These are phyloP conservation scores for Contarinia nasturtii DNA, from an alignment of 1,140 invertebrate genomes.

Conservation along the genomic window DNA sequence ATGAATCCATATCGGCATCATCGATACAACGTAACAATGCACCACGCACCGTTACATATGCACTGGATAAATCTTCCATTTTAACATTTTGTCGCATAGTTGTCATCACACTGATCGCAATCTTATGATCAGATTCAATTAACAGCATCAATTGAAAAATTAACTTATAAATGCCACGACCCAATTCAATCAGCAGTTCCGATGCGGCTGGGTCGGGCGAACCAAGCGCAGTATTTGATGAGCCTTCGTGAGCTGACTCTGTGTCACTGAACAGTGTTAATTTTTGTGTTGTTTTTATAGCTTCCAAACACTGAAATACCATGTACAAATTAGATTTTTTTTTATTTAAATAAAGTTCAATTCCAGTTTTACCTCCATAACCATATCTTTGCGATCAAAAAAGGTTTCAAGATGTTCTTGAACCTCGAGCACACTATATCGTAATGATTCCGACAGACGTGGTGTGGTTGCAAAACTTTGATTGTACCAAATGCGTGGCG, in stretches of 20 bases:
- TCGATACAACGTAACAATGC: constrained; percentile 18
- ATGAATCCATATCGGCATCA: constrained; percentile 19
- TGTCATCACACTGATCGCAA: constrained; percentile 39
- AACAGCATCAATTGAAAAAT: constrained; percentile 84
- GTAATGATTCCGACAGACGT: constrained; percentile 52
- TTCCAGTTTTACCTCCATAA: constrained; percentile 48
- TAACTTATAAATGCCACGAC: constrained; percentile 72
- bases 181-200: constrained; percentile 50
- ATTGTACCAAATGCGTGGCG: constrained; percentile 55
- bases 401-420: constrained; percentile 91
- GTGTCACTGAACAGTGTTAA: constrained; percentile 45
- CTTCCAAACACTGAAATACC: constrained; percentile 46
- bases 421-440: constrained; percentile 81
- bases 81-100: constrained; percentile 22
- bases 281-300: constrained; percentile 52
- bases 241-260: constrained; percentile 31
- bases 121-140: constrained; percentile 81
- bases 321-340: constrained; percentile 1
- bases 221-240: constrained; percentile 12
- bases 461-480: constrained; percentile 37
- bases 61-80: constrained; percentile 24
- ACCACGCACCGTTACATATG: constrained; percentile 20
- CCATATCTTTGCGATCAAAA: constrained; percentile 77
- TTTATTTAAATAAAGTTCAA: background rate
- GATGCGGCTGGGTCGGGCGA: constrained; percentile 20